These are phyloP conservation scores for Harpegnathos saltator DNA, from an alignment of 1,140 invertebrate genomes.

Conservation along the genomic window DNA sequence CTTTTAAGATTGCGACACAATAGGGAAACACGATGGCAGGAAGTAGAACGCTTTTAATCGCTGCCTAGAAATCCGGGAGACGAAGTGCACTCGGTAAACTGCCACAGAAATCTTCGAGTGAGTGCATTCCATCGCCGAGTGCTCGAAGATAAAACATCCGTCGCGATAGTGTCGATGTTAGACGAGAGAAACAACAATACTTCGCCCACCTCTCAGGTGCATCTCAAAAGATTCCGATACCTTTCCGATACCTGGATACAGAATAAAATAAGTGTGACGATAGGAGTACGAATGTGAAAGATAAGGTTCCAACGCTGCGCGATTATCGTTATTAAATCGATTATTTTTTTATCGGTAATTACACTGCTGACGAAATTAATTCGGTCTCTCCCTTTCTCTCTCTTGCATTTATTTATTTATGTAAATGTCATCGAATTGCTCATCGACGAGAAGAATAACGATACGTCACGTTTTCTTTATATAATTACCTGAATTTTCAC, in stretches of 20 bases:
- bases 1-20: constrained; percentile 64
- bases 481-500: constrained; percentile 13
- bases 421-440: background rate
- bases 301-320: background rate
- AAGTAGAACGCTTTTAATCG: constrained; percentile 72
- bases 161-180: constrained; percentile 5
- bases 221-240: background rate
- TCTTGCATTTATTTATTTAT: constrained; percentile 21
- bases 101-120: constrained; percentile 48
- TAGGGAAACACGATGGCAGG: constrained; percentile 56
- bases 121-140: constrained; percentile 13
- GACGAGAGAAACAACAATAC: constrained; percentile 26
- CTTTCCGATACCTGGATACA: background rate
- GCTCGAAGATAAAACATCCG: constrained; percentile 6
- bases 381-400: no score
- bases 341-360: background rate
- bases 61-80: constrained; percentile 58
- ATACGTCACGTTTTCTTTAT: background rate
- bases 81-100: constrained; percentile 49
- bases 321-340: background rate
- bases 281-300: background rate
- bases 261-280: background rate
- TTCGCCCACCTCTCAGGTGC: background rate
- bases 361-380: no score
- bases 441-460: background rate